Percentiles rank a stretch among this genome's conserved stretches.
Evolutionary conservation across 2,888 invertebrate species (phyloP).

Genomic region (Cheilosia soror): DNA sequence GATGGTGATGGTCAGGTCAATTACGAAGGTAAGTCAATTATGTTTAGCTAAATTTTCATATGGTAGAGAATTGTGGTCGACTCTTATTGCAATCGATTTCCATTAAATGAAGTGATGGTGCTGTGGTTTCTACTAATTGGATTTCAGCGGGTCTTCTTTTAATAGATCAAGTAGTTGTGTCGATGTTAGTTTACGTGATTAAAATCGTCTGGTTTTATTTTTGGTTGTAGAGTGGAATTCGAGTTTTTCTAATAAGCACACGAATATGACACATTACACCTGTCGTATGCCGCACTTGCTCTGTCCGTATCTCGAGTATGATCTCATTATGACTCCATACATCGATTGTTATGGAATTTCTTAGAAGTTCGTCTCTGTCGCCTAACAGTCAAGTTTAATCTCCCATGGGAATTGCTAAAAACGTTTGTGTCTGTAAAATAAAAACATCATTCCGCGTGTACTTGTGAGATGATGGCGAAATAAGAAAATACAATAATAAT

Average conservation of each 20-base stretch:
- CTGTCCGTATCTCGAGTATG: conserved; percentile 5
- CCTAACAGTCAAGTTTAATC: background rate
- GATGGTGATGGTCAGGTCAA: conserved; percentile 98
- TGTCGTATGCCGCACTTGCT: background rate
- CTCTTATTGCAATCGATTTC: background rate
- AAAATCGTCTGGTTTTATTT: conserved; percentile 4
- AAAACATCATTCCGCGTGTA: background rate
- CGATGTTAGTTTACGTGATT: conserved; percentile 46
- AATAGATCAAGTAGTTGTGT: background rate
- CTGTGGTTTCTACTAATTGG: conserved; percentile 32
- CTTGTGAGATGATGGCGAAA: background rate
- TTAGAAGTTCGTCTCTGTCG: conserved; percentile 8
- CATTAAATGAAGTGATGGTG: background rate
- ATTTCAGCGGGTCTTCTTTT: conserved; percentile 32
- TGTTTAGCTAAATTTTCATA: background rate
- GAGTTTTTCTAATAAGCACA: background rate
- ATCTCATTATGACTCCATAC: conserved; percentile 9
- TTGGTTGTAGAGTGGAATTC: background rate
- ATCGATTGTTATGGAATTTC: background rate
- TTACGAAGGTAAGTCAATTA: conserved; percentile 81
- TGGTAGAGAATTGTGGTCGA: background rate
- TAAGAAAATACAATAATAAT: background rate
- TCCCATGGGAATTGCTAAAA: conserved; percentile 30
- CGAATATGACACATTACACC: background rate
- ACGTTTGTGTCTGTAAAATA: background rate